Percentiles rank a stretch among this genome's conserved stretches.
Conservation (phyloP, 2,888 invertebrate genomes). For the Napeogenes sylphis region DNA sequence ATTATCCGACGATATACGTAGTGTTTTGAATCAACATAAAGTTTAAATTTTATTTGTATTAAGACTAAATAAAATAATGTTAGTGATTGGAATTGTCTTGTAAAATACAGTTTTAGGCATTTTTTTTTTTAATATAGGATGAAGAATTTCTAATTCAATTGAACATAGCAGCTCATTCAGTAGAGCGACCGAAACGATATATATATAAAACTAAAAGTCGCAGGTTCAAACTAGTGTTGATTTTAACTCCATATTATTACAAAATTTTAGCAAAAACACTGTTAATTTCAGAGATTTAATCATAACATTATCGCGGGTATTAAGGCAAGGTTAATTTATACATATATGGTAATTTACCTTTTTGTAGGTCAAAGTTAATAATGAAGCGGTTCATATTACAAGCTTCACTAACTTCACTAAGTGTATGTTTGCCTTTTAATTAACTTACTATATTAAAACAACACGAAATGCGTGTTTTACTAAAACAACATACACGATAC, state of each 20-base stretch:
- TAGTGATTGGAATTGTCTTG: too few species aligned
- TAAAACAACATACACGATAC: not conserved
- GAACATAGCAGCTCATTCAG: too few species aligned
- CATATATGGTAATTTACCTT: conserved; percentile 17
- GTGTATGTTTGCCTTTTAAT: conserved; percentile 8
- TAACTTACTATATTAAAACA: conserved; percentile 6
- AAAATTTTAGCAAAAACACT: too few species aligned
- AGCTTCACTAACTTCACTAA: not conserved
- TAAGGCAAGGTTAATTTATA: conserved; percentile 20
- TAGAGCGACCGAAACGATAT: too few species aligned
- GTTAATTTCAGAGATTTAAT: too few species aligned
- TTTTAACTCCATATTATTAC: too few species aligned
- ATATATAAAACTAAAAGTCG: too few species aligned
- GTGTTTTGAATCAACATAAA: not conserved
- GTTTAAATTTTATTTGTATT: not conserved
- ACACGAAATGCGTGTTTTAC: not conserved
- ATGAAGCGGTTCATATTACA: conserved; percentile 1
- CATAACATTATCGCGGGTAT: not conserved
- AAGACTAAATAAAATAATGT: too few species aligned
- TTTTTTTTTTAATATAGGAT: too few species aligned
- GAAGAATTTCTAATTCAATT: too few species aligned
- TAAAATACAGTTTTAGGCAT: too few species aligned
- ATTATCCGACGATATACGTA: conserved; percentile 28
- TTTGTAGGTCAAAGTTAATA: conserved; percentile 25
- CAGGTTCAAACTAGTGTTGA: too few species aligned